A percentile compares a stretch with the other conserved stretches of the same genome.
phyloP scores from a whole-genome alignment of 2,113 vertebrate genomes.

The Siniperca knerii region DNA sequence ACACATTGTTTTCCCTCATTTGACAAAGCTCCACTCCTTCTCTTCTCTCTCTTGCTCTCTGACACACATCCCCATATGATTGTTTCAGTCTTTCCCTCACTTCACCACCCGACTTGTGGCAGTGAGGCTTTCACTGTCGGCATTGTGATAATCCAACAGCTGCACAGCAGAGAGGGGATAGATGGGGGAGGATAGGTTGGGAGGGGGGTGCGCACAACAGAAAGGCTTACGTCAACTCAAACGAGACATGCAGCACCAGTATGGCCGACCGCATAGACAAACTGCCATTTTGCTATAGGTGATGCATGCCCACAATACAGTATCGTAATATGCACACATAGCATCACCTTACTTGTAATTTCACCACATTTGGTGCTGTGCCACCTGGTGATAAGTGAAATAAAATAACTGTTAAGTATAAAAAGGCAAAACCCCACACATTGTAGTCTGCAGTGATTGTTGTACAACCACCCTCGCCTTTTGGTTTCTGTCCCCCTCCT shows the following conservation, averaged over 20 bases:
- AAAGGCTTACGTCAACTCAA: slow-evolving; percentile 75
- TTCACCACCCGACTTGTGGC: slow-evolving; percentile 62
- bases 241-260: slow-evolving; percentile 64
- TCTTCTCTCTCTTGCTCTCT: background rate
- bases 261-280: slow-evolving; percentile 51
- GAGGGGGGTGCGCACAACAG: slow-evolving; percentile 41
- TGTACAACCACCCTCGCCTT: slow-evolving; percentile 8
- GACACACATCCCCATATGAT: slow-evolving; percentile 44
- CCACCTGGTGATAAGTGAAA: background rate
- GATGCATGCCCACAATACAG: background rate
- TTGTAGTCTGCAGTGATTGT: slow-evolving; percentile 8
- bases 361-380: background rate
- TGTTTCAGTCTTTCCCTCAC: slow-evolving; percentile 24
- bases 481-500: background rate
- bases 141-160: slow-evolving; percentile 77
- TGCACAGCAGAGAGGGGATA: slow-evolving; percentile 61
- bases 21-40: slow-evolving; percentile 6
- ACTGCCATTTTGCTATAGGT: slow-evolving; percentile 60
- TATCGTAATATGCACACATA: background rate
- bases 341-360: background rate
- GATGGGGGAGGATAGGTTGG: slow-evolving; percentile 14
- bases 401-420: no score
- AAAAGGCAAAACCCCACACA: background rate
- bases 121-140: slow-evolving; percentile 60
- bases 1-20: slow-evolving; percentile 10